A percentile compares a stretch with the other conserved stretches of the same genome.
These are phyloP conservation scores for Drosophila mimetica DNA, from an alignment of 2,888 invertebrate genomes.

Conservation along the genomic window DNA sequence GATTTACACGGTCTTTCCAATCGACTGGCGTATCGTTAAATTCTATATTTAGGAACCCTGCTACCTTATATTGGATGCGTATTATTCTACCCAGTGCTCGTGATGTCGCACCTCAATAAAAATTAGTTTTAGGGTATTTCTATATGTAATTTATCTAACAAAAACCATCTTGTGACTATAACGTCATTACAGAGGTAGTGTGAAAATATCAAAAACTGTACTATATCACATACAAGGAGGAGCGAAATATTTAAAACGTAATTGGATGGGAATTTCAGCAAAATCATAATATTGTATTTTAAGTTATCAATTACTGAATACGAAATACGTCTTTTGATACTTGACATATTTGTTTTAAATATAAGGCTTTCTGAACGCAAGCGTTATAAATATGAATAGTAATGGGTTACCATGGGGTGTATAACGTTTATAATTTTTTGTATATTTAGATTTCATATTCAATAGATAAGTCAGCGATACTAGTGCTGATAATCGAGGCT, in stretches of 20 bases:
- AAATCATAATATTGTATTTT: not conserved
- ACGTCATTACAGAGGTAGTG: not conserved
- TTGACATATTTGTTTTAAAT: no score
- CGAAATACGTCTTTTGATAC: no score
- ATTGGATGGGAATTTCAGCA: no score
- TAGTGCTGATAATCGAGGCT: not conserved
- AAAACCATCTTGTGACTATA: conserved; percentile 22
- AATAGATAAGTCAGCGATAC: not conserved
- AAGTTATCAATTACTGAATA: no score
- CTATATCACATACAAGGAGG: not conserved
- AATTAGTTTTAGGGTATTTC: conserved; percentile 6
- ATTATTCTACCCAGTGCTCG: conserved; percentile 12
- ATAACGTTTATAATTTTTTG: not conserved
- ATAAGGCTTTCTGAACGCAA: no score
- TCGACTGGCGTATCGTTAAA: conserved; percentile 36
- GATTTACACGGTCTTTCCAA: conserved; percentile 48
- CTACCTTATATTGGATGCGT: conserved; percentile 15
- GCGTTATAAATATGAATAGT: not conserved
- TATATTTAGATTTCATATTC: not conserved
- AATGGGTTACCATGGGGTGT: not conserved
- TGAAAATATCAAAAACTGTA: not conserved
- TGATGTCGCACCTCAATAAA: conserved; percentile 32
- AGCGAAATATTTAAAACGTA: not conserved
- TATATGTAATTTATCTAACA: conserved; percentile 45
- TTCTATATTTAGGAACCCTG: conserved; percentile 31